These are phyloP conservation scores for Pachyrhynchus sulphureomaculatus DNA, from an alignment of 1,140 invertebrate genomes.

Conservation along the genomic window DNA sequence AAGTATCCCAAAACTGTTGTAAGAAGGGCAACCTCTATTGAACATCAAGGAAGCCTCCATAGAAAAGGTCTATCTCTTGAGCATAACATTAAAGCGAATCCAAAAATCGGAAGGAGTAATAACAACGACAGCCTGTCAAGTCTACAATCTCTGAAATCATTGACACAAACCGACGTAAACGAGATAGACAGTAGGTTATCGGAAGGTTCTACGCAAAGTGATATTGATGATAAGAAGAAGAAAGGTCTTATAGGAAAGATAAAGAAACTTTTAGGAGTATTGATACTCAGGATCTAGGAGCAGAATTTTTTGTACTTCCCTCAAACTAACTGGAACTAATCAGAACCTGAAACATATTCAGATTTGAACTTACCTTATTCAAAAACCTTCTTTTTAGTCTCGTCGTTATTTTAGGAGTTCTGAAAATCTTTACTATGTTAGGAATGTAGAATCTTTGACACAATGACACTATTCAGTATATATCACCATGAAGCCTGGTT, in stretches of 20 bases:
- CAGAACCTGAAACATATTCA: too few species aligned
- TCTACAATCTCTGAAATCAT: constrained; percentile 61
- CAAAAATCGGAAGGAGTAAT: constrained; percentile 70
- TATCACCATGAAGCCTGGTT: too few species aligned
- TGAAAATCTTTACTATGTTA: too few species aligned
- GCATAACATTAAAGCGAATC: constrained; percentile 60
- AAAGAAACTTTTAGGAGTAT: constrained; percentile 80
- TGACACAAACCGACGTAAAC: constrained; percentile 53
- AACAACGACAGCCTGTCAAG: constrained; percentile 75
- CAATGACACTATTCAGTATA: too few species aligned
- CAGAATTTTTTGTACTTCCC: too few species aligned
- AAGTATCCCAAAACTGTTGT: constrained; percentile 49
- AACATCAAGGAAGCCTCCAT: constrained; percentile 55
- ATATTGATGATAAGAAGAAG: constrained; percentile 75
- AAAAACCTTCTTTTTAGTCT: too few species aligned
- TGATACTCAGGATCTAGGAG: constrained; percentile 59
- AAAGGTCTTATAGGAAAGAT: constrained; percentile 83
- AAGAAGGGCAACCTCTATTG: constrained; percentile 49
- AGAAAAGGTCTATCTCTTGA: constrained; percentile 77
- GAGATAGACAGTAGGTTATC: constrained; percentile 79
- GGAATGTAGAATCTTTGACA: too few species aligned
- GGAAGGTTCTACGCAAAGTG: constrained; percentile 81
- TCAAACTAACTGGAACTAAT: too few species aligned
- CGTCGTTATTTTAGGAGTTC: too few species aligned
- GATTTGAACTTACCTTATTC: too few species aligned